phyloP scores from a whole-genome alignment of 1,140 invertebrate genomes.

The Grapholita molesta region DNA sequence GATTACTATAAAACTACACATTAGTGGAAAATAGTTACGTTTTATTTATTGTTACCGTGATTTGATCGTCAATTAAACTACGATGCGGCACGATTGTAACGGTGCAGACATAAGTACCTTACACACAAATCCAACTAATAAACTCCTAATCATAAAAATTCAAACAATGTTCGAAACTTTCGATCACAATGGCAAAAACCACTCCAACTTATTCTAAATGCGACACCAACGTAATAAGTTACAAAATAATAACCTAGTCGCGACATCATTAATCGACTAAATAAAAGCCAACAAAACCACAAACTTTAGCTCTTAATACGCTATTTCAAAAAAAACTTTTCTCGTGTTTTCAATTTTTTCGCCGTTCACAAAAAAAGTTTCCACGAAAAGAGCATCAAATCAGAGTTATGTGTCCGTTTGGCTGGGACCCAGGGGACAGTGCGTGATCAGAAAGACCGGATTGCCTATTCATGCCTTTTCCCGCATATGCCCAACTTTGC shows the following conservation, averaged over 20 bases:
- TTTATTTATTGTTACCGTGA: no score
- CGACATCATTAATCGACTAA: background rate
- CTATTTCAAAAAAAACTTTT: slow-evolving; percentile 10
- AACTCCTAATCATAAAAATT: background rate
- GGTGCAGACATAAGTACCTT: background rate
- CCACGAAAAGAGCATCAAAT: slow-evolving; percentile 26
- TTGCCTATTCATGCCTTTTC: slow-evolving; percentile 56
- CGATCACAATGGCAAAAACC: background rate
- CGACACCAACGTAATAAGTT: background rate
- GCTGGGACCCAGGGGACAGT: slow-evolving; percentile 45
- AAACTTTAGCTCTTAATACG: slow-evolving; percentile 6
- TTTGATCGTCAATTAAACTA: no score
- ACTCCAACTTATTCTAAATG: background rate
- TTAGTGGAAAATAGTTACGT: no score
- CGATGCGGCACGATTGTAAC: background rate
- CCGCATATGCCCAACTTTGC: slow-evolving; percentile 39
- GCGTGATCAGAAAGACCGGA: slow-evolving; percentile 63
- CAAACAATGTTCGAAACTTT: background rate
- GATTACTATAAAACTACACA: no score
- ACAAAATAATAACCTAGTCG: slow-evolving; percentile 5
- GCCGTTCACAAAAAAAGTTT: slow-evolving; percentile 13
- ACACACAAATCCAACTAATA: background rate
- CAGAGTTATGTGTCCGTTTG: slow-evolving; percentile 42
- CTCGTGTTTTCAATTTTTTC: slow-evolving; percentile 10
- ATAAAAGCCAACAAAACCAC: slow-evolving; percentile 8